These are phyloP conservation scores for Crepidodera aurea DNA, from an alignment of 2,888 invertebrate genomes.

Conservation along the genomic window DNA sequence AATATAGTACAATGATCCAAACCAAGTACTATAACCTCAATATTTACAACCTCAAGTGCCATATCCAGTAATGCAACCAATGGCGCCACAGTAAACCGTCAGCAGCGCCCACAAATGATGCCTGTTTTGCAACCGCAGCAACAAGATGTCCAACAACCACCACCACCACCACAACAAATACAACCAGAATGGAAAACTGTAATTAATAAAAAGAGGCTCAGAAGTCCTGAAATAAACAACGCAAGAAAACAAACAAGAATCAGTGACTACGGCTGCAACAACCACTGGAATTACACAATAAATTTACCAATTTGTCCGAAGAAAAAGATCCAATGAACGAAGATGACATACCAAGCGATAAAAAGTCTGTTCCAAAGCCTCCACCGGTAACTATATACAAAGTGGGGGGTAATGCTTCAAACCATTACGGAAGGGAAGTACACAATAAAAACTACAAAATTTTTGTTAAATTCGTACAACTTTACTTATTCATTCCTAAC, in stretches of 20 bases:
- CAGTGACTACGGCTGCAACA: conserved; percentile 12
- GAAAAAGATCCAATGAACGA: conserved; percentile 3
- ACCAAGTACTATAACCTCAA: neutral
- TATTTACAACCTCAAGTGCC: conserved; percentile 9
- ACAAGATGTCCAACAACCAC: neutral
- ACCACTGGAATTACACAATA: conserved; percentile 10
- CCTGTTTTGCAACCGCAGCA: conserved; percentile 4
- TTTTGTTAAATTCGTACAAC: no score
- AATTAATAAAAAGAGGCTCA: conserved; percentile 8
- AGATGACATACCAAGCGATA: conserved; percentile 2
- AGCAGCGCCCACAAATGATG: conserved; percentile 9
- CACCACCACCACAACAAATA: neutral
- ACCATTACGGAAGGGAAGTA: no score
- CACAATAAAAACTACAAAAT: no score
- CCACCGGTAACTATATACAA: neutral
- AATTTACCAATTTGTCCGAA: neutral
- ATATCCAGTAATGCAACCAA: conserved; percentile 12
- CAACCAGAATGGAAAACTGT: conserved; percentile 10
- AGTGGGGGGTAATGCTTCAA: no score
- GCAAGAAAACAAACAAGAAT: conserved; percentile 14
- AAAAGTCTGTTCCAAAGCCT: conserved; percentile 3
- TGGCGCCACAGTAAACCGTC: conserved; percentile 3
- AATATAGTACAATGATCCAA: conserved; percentile 8
- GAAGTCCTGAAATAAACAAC: conserved; percentile 10
- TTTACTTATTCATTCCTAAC: no score